Percentiles rank a stretch among this genome's conserved stretches.
Conservation (phyloP, 2,888 invertebrate genomes). For the Tetheella fluctuosa region DNA sequence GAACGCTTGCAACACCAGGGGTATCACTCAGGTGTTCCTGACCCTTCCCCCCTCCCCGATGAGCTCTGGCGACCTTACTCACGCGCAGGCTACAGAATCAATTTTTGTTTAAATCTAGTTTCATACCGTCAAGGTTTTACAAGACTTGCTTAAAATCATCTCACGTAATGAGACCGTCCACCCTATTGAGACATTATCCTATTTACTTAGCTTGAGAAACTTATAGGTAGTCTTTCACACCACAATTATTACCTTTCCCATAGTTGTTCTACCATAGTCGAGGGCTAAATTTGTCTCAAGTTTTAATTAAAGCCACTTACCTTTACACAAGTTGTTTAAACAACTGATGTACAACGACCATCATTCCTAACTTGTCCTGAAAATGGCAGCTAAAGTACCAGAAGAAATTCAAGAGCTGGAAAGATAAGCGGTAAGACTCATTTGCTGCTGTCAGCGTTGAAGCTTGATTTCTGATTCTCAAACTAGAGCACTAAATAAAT, state of each 20-base stretch:
- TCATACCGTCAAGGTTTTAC: no score
- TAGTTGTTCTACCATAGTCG: not conserved
- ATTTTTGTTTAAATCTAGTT: no score
- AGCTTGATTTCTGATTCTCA: slow-evolving; percentile 1
- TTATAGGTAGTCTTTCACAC: not conserved
- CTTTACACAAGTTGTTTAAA: not conserved
- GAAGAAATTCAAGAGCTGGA: not conserved
- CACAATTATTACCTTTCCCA: not conserved
- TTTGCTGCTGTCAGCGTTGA: slow-evolving; percentile 1
- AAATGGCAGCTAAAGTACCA: not conserved
- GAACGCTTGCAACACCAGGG: no score
- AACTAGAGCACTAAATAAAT: not conserved
- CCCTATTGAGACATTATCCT: no score
- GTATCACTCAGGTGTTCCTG: no score
- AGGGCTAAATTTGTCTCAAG: not conserved
- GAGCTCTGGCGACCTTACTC: no score
- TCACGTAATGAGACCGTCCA: no score
- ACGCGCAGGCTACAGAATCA: no score
- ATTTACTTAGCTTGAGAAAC: not conserved
- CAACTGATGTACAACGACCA: slow-evolving; percentile 7
- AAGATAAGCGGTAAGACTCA: slow-evolving; percentile 5
- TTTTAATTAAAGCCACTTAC: slow-evolving; percentile 11
- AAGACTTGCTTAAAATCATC: no score
- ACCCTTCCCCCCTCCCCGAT: no score
- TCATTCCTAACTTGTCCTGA: not conserved